phyloP scores from a whole-genome alignment of 1,140 invertebrate genomes.

The Heliconius himera region DNA sequence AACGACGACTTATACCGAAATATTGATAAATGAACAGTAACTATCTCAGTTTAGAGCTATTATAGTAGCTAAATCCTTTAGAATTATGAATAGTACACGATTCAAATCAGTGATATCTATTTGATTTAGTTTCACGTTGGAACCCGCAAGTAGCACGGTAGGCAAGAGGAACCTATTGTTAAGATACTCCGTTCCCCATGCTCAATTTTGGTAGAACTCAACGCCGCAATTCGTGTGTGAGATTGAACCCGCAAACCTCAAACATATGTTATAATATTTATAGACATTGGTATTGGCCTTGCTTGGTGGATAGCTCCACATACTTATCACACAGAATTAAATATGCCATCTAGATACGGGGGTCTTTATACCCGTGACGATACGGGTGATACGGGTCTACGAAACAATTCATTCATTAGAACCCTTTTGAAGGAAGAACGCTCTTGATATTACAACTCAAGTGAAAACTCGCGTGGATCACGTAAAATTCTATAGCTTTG shows the following conservation, averaged over 20 bases:
- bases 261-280: background rate
- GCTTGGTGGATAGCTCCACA: background rate
- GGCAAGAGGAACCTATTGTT: no score
- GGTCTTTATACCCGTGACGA: conserved; percentile 29
- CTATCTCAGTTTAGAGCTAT: background rate
- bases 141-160: no score
- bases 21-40: conserved; percentile 8
- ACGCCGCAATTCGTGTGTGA: no score
- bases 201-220: no score
- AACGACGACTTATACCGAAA: background rate
- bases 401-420: conserved; percentile 31
- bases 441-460: conserved; percentile 1
- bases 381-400: conserved; percentile 27
- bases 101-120: background rate
- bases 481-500: background rate
- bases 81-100: background rate
- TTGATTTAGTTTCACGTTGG: no score
- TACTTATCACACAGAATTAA: conserved; percentile 2
- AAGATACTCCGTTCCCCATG: no score
- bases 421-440: background rate
- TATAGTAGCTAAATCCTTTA: background rate
- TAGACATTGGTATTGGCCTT: background rate
- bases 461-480: background rate
- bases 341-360: conserved; percentile 34
- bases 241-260: no score